These are phyloP conservation scores for Arion vulgaris DNA, from an alignment of 1,140 invertebrate genomes.

Conservation along the genomic window DNA sequence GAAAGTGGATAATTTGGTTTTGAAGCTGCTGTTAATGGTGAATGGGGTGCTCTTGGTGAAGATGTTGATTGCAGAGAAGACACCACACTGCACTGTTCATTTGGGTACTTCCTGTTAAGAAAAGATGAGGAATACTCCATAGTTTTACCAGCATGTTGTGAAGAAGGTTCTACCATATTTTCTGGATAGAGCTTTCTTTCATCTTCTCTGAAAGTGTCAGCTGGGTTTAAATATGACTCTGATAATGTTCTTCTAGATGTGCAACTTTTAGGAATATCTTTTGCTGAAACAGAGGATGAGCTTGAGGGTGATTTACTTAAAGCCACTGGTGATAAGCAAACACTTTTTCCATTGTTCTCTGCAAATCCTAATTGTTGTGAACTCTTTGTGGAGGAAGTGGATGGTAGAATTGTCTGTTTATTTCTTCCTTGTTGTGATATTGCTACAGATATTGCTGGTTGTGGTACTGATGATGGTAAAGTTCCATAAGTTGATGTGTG, in stretches of 20 bases:
- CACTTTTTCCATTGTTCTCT: neutral
- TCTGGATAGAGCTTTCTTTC: constrained; percentile 8
- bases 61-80: neutral
- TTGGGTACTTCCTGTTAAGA: neutral
- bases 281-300: constrained; percentile 18
- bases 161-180: neutral
- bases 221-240: neutral
- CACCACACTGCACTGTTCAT: neutral
- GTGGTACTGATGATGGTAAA: constrained; percentile 28
- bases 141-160: neutral
- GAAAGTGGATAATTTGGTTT: neutral
- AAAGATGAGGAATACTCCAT: neutral
- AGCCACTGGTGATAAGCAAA: neutral
- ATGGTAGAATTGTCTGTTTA: neutral
- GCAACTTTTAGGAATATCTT: neutral
- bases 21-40: neutral
- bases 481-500: constrained; percentile 58
- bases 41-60: neutral
- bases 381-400: neutral
- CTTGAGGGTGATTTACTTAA: constrained; percentile 11
- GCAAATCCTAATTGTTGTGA: constrained; percentile 8
- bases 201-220: constrained; percentile 13
- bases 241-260: neutral
- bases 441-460: constrained; percentile 52
- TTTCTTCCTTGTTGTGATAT: neutral